Evolutionary conservation across 2,113 vertebrate species (phyloP).

Genomic region (Oncorhynchus clarkii): DNA sequence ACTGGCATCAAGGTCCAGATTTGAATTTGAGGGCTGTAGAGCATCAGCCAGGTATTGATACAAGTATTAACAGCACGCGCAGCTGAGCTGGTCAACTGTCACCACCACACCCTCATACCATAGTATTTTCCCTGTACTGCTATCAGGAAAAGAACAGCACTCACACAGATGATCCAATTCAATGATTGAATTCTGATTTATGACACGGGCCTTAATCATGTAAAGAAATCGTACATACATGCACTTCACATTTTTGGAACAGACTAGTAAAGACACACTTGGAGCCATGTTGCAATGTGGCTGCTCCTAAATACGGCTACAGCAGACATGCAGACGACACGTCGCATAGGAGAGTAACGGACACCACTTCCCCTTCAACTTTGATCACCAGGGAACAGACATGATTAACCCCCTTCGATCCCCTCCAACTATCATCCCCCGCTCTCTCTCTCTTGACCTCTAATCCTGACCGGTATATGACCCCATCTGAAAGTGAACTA

Average conservation of each 20-base stretch:
- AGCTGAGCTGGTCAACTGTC: too few species aligned
- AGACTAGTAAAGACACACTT: background rate
- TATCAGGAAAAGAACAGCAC: too few species aligned
- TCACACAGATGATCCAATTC: too few species aligned
- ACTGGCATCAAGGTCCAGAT: too few species aligned
- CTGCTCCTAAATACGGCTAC: conserved; percentile 54
- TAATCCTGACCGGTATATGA: background rate
- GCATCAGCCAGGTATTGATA: too few species aligned
- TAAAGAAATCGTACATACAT: background rate
- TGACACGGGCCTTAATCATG: too few species aligned
- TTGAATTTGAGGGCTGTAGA: too few species aligned
- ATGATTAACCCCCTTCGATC: conserved; percentile 37
- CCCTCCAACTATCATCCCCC: background rate
- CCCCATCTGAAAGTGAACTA: background rate
- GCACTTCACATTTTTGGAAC: background rate
- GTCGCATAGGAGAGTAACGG: conserved; percentile 51
- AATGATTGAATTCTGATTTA: too few species aligned
- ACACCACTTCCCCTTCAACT: conserved; percentile 61
- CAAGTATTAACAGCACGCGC: too few species aligned
- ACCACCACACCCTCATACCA: too few species aligned
- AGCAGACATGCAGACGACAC: conserved; percentile 52
- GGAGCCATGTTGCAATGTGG: background rate
- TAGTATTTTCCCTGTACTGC: too few species aligned
- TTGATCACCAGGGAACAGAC: conserved; percentile 31
- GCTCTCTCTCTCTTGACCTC: background rate